Evolutionary conservation across 2,113 vertebrate species (phyloP).

Genomic region (Scartelaos histophorus): DNA sequence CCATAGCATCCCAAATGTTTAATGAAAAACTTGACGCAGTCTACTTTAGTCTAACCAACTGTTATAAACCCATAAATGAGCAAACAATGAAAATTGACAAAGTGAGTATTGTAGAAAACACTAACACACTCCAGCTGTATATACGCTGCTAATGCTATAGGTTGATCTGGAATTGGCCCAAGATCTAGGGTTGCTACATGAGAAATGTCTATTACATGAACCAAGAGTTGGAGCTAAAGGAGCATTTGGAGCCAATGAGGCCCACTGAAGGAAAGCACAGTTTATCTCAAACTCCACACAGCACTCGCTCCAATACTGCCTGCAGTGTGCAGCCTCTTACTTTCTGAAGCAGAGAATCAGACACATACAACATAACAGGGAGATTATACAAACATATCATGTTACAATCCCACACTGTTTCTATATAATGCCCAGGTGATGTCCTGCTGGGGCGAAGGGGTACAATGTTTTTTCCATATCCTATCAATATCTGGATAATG

Average conservation of each 20-base stretch:
- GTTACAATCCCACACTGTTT: background rate
- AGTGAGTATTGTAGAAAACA: too few species aligned
- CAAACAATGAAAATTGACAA: background rate
- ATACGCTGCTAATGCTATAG: background rate
- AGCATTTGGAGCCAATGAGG: slow-evolving; percentile 71
- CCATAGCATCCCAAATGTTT: slow-evolving; percentile 56
- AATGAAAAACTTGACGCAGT: slow-evolving; percentile 62
- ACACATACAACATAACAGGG: background rate
- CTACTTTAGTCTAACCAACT: slow-evolving; percentile 50
- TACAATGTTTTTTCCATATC: background rate
- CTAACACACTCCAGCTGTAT: background rate
- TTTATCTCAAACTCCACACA: slow-evolving; percentile 74
- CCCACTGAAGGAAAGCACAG: slow-evolving; percentile 66
- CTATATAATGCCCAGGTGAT: background rate
- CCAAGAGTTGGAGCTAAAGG: slow-evolving; percentile 33
- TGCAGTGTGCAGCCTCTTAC: background rate
- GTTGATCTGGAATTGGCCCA: background rate
- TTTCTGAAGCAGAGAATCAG: background rate
- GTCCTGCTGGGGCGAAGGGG: background rate
- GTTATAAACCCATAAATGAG: background rate
- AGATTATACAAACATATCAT: background rate
- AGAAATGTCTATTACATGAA: slow-evolving; percentile 25
- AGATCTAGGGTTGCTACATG: background rate
- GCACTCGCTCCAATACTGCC: slow-evolving; percentile 5
- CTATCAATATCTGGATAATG: background rate